Base-by-base conservation (phyloP, 2,888 invertebrate genomes). In the Drosophila multiciliata region DNA sequence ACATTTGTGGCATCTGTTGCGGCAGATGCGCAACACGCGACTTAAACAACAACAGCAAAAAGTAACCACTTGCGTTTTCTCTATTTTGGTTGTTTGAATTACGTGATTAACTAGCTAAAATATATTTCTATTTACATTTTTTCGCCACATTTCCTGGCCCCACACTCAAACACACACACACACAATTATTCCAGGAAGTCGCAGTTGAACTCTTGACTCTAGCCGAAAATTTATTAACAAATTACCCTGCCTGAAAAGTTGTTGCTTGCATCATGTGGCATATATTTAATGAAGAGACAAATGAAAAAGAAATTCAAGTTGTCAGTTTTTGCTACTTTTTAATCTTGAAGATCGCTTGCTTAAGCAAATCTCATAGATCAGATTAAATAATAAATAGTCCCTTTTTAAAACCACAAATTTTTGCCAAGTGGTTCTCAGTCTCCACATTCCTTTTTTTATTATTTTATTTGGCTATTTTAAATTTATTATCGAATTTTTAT, bases 21-120 rank as follows among this genome's bases (percentile, higher is more conserved):
- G 45, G 78, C 86, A 73, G 87, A 87, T 89, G 84, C 79, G 82
- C 75, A 75, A 58, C 81, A 81, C 67, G 82, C 79, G 66, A 81
- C 70, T 59, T 58, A 55, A 49, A 55, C 74, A 78, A 48, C 45
- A 55, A 42, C 55, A 59, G 26, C 57, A 42, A 33, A 5, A 26
- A 29, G 7, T 4, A 40, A 36, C 40, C 33, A 54, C 62, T 66
- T 69, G 57, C 75, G 79, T 89, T 84, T 88, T 84, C 87, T 75
- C 73, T 81, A 83, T 83, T 36, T 23, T 54, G 3, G 15, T 26
- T 55, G 36, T 29, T 38, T 11, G 38, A 72, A 77, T 85, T 87
- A 85, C 80, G 82, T 80, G 84, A 85, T 87, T 84, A 71, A 70
- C 71, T 69, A 67, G 69, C 73, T 45, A 45, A 75, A 80, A 78